Conservation (phyloP, 2,888 invertebrate genomes). For the Dynastes grantii region DNA sequence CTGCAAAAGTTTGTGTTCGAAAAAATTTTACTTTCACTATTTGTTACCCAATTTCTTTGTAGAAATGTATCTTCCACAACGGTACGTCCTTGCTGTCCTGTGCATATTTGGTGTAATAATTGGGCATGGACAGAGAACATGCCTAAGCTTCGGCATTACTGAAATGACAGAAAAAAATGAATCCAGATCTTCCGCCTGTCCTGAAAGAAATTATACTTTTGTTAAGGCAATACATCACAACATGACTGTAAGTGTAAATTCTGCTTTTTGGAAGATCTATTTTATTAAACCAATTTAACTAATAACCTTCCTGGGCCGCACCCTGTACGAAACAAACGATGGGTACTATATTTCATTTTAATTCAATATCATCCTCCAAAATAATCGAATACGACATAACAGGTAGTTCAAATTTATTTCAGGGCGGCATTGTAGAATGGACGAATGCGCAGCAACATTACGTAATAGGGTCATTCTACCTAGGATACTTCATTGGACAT, state of each 20-base stretch:
- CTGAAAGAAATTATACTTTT: conserved; percentile 11
- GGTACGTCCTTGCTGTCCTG: conserved; percentile 27
- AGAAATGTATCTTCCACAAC: conserved; percentile 33
- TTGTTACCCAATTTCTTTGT: not conserved
- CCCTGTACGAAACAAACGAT: too few relatives aligned
- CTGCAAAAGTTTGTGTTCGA: conserved; percentile 13
- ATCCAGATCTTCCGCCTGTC: conserved; percentile 17
- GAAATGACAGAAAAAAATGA: conserved; percentile 41
- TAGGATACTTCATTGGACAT: conserved; percentile 50
- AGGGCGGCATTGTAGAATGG: conserved; percentile 47
- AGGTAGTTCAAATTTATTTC: not conserved
- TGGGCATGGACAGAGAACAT: conserved; percentile 47
- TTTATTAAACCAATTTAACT: too few relatives aligned
- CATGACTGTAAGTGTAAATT: conserved; percentile 7
- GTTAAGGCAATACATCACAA: not conserved
- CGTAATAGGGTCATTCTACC: conserved; percentile 49
- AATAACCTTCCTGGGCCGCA: too few relatives aligned
- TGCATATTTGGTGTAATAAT: conserved; percentile 26
- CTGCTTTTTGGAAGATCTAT: too few relatives aligned
- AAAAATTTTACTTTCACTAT: not conserved
- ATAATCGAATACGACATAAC: too few relatives aligned
- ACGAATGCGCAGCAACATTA: conserved; percentile 27
- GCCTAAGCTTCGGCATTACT: conserved; percentile 47
- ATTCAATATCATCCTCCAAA: too few relatives aligned
- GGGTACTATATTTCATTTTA: too few relatives aligned